A percentile compares a stretch with the other conserved stretches of the same genome.
phyloP scores from a whole-genome alignment of 30 jellyfish, hydroid and myxozoan species.

The Cassiopea xamachana region DNA sequence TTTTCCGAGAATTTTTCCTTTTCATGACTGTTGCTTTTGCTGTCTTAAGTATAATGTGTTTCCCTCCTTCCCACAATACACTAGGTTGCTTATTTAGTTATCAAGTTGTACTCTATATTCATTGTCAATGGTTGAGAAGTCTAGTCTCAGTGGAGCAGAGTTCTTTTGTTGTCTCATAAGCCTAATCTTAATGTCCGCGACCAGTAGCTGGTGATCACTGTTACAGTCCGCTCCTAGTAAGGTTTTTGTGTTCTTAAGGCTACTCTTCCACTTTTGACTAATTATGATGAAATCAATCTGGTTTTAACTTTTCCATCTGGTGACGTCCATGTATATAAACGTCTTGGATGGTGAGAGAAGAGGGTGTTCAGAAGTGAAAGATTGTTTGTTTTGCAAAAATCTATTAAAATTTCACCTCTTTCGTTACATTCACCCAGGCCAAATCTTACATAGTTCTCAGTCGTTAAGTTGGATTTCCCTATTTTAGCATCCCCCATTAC shows the following conservation, averaged over 20 bases:
- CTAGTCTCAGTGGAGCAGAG: too few relatives aligned
- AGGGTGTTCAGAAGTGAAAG: background rate
- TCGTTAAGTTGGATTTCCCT: background rate
- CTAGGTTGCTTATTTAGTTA: too few relatives aligned
- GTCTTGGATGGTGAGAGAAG: slow-evolving; percentile 16
- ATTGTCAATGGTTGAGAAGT: too few relatives aligned
- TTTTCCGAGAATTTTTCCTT: too few relatives aligned
- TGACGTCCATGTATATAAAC: background rate
- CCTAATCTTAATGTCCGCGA: too few relatives aligned
- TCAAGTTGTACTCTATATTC: too few relatives aligned
- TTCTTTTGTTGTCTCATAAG: too few relatives aligned
- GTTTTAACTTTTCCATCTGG: slow-evolving; percentile 4
- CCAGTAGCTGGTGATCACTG: too few relatives aligned
- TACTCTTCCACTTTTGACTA: background rate
- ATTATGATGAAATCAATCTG: slow-evolving; percentile 5
- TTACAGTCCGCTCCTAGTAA: too few relatives aligned
- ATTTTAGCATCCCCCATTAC: background rate
- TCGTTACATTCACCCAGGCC: background rate
- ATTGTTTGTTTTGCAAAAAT: slow-evolving; percentile 1
- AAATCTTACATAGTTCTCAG: background rate
- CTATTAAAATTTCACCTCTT: background rate
- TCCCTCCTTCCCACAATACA: too few relatives aligned
- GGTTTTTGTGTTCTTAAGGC: background rate
- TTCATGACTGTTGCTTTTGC: too few relatives aligned
- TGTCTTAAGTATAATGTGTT: too few relatives aligned